phyloP scores from a whole-genome alignment of 2,888 invertebrate genomes.

The Masnerella sp. region DNA sequence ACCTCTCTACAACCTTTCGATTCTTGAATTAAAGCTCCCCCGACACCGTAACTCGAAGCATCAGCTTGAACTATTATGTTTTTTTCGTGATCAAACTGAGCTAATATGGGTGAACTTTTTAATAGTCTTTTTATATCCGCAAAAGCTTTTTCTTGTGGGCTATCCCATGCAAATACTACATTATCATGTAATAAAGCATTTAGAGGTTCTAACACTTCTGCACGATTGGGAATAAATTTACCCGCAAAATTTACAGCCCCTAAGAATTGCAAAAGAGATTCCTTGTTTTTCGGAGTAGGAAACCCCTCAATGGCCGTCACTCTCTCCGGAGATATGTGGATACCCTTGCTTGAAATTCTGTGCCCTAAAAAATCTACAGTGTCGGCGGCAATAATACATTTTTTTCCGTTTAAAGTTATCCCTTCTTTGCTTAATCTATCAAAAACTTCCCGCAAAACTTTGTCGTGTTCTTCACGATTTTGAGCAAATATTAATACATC shows the following conservation, averaged over 20 bases:
- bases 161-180: constrained; percentile 60
- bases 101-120: constrained; percentile 64
- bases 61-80: constrained; percentile 64
- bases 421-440: constrained; percentile 55
- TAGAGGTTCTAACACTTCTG: constrained; percentile 22
- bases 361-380: constrained; percentile 65
- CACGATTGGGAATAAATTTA: constrained; percentile 60
- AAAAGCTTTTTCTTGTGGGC: constrained; percentile 62
- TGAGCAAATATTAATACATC: constrained; percentile 56
- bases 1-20: not conserved
- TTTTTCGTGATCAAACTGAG: constrained; percentile 65
- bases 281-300: constrained; percentile 60
- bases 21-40: constrained; percentile 1
- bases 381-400: constrained; percentile 63
- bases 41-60: constrained; percentile 68
- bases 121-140: constrained; percentile 64
- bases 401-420: constrained; percentile 63
- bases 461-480: constrained; percentile 60
- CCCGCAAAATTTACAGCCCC: constrained; percentile 61
- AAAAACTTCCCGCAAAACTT: constrained; percentile 60
- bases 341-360: constrained; percentile 59
- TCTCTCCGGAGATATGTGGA: constrained; percentile 57
- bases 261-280: constrained; percentile 58
- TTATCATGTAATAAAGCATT: constrained; percentile 60
- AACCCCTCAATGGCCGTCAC: constrained; percentile 59